Evolutionary conservation across 2,113 vertebrate genomes (phyloP), one percentile per base, ranked within the genome.

Genomic region (Chaetops frenatus): DNA sequence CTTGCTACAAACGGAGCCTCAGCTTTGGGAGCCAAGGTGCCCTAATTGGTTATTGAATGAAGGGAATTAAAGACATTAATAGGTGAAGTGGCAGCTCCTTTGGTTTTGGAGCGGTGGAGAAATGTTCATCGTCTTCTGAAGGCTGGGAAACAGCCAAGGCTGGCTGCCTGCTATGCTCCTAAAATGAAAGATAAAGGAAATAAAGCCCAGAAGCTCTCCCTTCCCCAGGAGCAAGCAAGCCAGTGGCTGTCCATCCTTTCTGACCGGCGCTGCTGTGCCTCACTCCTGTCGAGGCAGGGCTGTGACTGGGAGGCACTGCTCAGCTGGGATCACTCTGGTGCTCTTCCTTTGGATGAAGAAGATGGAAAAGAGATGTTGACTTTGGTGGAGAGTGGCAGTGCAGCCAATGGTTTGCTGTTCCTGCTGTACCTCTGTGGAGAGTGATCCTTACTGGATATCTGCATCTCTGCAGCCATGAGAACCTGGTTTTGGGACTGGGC

Each of bases 41-140:
- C 76, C 92, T 97, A 95, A 96, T 95, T 94, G 93, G 62, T 94
- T 96, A 96, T 93, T 79, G 92, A 96, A 81, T 65, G 70, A 82
- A 81, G 90, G 82, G 88, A 96, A 94, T 94, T 96, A 94, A 81
- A 90, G 92, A 86, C 67, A 53, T 96, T 95, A 95, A 66, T 72
- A 92, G 94, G 94, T 86, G 79, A 94, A 92, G 91, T 83, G 95
- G 90, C 58, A 3, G 53, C 60, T 81, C 66, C 81, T 90, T 96
- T 5, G 7, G 67, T 95, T 96, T 61, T 54, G 85, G 80, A 97
- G 77, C 29, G 0, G 36, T 2, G 1, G 72, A 65, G 84, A 35
- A 50, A 74, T 82, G 79, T 84, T 86, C 5, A 13, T 86, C 53
- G 47, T 87, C n/a, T 58, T 65, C 66, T 56, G 60, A 80, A 81